Evolutionary conservation across 2,888 invertebrate genomes (phyloP), one percentile per base, ranked within the genome.

Genomic region (Polylopha cassiicola): DNA sequence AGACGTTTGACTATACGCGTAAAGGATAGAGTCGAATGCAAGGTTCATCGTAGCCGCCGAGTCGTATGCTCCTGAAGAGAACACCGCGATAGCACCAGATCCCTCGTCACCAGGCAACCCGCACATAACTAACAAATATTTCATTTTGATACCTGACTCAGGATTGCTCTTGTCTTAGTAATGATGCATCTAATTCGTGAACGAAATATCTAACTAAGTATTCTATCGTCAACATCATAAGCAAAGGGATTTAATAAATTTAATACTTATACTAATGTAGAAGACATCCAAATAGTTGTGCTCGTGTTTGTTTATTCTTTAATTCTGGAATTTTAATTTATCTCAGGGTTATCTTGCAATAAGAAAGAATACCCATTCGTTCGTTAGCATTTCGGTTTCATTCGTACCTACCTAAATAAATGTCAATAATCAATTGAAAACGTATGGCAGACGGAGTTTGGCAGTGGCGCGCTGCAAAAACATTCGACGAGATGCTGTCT

Each of bases 31-130:
- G 56, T 76, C 39, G 68, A 61, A 44, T 70, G 66, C 39, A 29
- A 24, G 11, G 16, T 23, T 34, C 44, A 50, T 50, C 58, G 51
- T 63, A 55, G 64, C 75, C 74, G 77, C 77, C 71, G 61, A 53
- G 58, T 58, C 58, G 60, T 64, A 56, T 74, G 78, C 68, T 77
- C 79, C 73, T 65, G 80, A 82, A 82, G 81, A 84, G 80, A 76
- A 72, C 77, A 70, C 67, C 73, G 77, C 71, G 67, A 71, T 71
- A 68, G 65, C 70, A 66, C 68, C 73, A 74, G 73, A 70, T 79
- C 78, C 78, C 77, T 76, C 71, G 76, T 73, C 77, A 74, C 70
- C 63, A 67, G 61, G 72, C 73, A 61, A 69, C 67, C 61, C 63
- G 69, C 61, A 59, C 65, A 61, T 66, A 62, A 64, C 62, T 61